Evolutionary conservation across 1,140 invertebrate species (phyloP), one percentile per base, ranked within the genome.

Genomic region (Doryteuthis pealeii): DNA sequence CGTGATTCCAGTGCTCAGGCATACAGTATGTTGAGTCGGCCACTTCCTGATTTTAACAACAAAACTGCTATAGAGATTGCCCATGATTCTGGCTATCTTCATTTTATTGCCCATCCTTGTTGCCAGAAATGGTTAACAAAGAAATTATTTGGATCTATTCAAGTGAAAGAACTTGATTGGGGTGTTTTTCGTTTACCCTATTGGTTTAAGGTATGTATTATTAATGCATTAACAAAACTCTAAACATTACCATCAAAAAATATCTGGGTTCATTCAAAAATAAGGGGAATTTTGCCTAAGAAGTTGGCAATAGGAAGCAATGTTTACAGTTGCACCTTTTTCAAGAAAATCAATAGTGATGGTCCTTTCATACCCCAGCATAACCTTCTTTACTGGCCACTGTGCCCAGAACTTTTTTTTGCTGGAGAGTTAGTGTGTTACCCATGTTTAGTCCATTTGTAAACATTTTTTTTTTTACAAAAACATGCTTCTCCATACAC

Each of bases 121-220:
- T 89, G 88, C 80, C 89, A 89, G 80, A 87, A 87, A 76, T 89
- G 87, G 85, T 78, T 89, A 12, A 87, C 84, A 0, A 83, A 84
- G 30, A 80, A 82, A 40, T 86, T 89, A 71, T 81, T 83, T 71
- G 89, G 89, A 2, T 76, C 82, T 15, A 84, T 89, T 49, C 80
- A 84, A 45, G 78, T 89, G 0, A 80, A 86, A 58, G 88, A 89
- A 32, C 74, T 88, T 8, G 81, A 83, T 67, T 86, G 81, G 80
- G 87, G 87, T 12, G 33, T 81, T 0, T 76, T 84, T 32, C 79
- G 78, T 70, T 74, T 84, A 28, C 87, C 88, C 3, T 80, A 81
- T 15, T 86, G 80, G 76, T 76, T 89, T 18, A 89, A 89, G 80
- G 87, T 89, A 28, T 74, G 81, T 40, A 40, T 62, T 28, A 81